Conservation (phyloP, 1,140 invertebrate genomes). For the Philopotamus ludificatus region DNA sequence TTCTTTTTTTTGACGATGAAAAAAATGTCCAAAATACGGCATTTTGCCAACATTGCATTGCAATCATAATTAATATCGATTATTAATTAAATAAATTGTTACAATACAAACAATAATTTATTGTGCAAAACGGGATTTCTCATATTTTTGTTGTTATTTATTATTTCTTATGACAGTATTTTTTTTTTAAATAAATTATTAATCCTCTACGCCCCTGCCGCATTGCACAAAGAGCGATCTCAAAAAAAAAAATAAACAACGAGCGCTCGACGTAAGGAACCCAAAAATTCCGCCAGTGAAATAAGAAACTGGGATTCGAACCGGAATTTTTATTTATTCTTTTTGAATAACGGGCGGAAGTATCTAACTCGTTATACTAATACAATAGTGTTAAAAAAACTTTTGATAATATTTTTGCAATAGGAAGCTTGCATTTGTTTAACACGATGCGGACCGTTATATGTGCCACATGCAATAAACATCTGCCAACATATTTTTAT, state of each 20-base stretch:
- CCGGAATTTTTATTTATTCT: slow-evolving; percentile 25
- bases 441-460: background rate
- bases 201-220: background rate
- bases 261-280: background rate
- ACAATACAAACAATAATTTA: too few species aligned
- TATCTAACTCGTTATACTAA: slow-evolving; percentile 11
- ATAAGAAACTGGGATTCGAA: slow-evolving; percentile 29
- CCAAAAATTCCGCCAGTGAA: slow-evolving; percentile 8
- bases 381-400: background rate
- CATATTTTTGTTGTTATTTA: too few species aligned
- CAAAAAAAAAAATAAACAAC: slow-evolving; percentile 1
- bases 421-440: background rate
- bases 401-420: slow-evolving; percentile 13
- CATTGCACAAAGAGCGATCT: background rate
- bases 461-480: background rate
- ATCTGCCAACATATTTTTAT: background rate
- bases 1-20: too few species aligned
- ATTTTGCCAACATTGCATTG: too few species aligned
- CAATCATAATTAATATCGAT: too few species aligned
- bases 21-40: too few species aligned
- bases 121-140: too few species aligned
- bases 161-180: too few species aligned
- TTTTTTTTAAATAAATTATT: too few species aligned
- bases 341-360: slow-evolving; percentile 23
- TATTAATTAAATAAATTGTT: too few species aligned